Base-by-base conservation (phyloP, 2,888 invertebrate species). In the Ochlodes sylvanus region DNA sequence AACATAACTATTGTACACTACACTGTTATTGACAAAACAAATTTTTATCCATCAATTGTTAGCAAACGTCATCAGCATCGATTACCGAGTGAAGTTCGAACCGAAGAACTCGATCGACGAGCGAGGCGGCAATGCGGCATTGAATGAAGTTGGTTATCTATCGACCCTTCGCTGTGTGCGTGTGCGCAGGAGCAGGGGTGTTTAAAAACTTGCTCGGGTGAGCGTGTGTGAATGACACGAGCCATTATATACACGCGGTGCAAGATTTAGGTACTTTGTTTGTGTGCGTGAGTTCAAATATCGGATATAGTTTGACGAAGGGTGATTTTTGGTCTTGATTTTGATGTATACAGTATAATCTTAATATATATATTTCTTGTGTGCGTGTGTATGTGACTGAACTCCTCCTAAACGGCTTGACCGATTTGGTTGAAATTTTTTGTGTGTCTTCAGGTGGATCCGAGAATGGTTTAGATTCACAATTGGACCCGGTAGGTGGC, bases 11-110 rank as follows among this genome's bases (percentile, higher is more conserved):
- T 44, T 44, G 44, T 38, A 38, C 1, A 38, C 38, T 77, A 67
- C 72, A 77, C 74, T 73, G 70, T 75, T 74, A 90, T 91, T 89
- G 88, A 90, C 89, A 88, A 87, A 91, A 90, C 90, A 88, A 86
- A 69, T 83, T 78, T 80, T 77, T 79, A 80, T 82, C 84, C 76
- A 79, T 81, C 81, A 80, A 86, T 86, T 86, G 10, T 89, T 75
- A 84, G 83, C 74, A 72, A 85, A 90, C 90, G 90, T 92, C 90
- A 90, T 83, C 83, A 83, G 83, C 44, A 64, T 82, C 81, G 87
- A 89, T 88, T 86, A 82, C 83, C 77, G 82, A 84, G 86, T 88
- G 89, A 89, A 91, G 89, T 92, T 85, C 73, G 76, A 77, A 72
- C 74, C 75, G 71, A 72, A 72, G 75, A 77, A 75, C 76, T 75